Conservation (phyloP, 2,888 invertebrate species). For the Creontiades dilutus region DNA sequence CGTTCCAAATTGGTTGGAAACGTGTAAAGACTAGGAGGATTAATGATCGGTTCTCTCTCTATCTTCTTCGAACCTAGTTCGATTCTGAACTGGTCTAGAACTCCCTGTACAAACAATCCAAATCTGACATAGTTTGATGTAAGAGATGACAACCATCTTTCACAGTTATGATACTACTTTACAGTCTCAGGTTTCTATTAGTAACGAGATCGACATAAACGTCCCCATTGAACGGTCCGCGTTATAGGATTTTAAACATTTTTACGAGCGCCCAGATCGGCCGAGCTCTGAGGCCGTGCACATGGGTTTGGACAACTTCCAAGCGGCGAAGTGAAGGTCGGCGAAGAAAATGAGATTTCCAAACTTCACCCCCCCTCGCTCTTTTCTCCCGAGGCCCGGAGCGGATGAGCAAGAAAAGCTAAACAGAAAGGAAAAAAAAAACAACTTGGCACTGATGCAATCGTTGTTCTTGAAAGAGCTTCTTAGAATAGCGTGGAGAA, state of each 20-base stretch:
- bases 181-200: too few species aligned
- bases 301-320: neutral
- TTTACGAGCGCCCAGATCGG: neutral
- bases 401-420: neutral
- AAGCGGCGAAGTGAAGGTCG: conserved; percentile 28
- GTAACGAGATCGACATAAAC: too few species aligned
- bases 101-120: too few species aligned
- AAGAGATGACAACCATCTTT: too few species aligned
- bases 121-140: too few species aligned
- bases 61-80: too few species aligned
- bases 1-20: too few species aligned
- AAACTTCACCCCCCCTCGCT: neutral
- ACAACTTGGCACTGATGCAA: neutral
- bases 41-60: too few species aligned
- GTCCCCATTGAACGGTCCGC: too few species aligned
- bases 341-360: conserved; percentile 22
- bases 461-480: conserved; percentile 11
- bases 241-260: neutral
- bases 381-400: neutral
- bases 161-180: too few species aligned
- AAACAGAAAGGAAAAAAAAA: neutral
- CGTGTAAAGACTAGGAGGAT: too few species aligned
- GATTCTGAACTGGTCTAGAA: too few species aligned
- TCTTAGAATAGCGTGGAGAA: neutral
- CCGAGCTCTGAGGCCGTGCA: neutral